phyloP scores from a whole-genome alignment of 2,113 vertebrate genomes.

The Clarias macrocephalus region DNA sequence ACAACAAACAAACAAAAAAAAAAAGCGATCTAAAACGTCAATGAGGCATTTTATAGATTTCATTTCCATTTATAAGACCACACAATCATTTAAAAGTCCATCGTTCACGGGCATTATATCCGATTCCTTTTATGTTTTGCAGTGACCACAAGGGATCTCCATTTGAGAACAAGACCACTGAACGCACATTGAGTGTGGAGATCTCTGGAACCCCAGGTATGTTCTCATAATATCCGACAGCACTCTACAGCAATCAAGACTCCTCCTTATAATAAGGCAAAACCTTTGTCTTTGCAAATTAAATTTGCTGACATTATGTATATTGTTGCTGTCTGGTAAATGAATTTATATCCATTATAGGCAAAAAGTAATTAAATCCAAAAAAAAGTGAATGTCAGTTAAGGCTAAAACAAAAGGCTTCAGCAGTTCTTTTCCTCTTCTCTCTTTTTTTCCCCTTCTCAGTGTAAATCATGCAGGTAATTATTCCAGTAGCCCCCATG shows the following conservation, averaged over 20 bases:
- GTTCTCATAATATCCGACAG: slow-evolving; percentile 32
- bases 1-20: slow-evolving; percentile 39
- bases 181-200: slow-evolving; percentile 99
- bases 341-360: slow-evolving; percentile 45
- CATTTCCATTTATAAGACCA: slow-evolving; percentile 78
- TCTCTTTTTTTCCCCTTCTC: slow-evolving; percentile 42
- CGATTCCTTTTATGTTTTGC: slow-evolving; percentile 85
- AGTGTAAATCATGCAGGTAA: slow-evolving; percentile 59
- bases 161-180: slow-evolving; percentile 99
- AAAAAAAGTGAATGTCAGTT: slow-evolving; percentile 47
- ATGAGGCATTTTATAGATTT: slow-evolving; percentile 89
- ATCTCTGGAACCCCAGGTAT: slow-evolving; percentile 99
- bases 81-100: slow-evolving; percentile 70
- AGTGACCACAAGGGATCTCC: slow-evolving; percentile 99
- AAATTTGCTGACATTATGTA: slow-evolving; percentile 55
- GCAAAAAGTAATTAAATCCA: slow-evolving; percentile 54
- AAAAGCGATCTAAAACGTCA: slow-evolving; percentile 64
- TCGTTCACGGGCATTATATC: slow-evolving; percentile 38
- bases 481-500: slow-evolving; percentile 56
- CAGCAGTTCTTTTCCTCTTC: slow-evolving; percentile 41
- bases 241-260: slow-evolving; percentile 38
- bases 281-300: slow-evolving; percentile 47
- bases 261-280: slow-evolving; percentile 55
- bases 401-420: slow-evolving; percentile 46
- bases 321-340: slow-evolving; percentile 51